Evolutionary conservation across 2,113 vertebrate genomes (phyloP), one percentile per base, ranked within the genome.

Genomic region (Donacobius atricapilla): DNA sequence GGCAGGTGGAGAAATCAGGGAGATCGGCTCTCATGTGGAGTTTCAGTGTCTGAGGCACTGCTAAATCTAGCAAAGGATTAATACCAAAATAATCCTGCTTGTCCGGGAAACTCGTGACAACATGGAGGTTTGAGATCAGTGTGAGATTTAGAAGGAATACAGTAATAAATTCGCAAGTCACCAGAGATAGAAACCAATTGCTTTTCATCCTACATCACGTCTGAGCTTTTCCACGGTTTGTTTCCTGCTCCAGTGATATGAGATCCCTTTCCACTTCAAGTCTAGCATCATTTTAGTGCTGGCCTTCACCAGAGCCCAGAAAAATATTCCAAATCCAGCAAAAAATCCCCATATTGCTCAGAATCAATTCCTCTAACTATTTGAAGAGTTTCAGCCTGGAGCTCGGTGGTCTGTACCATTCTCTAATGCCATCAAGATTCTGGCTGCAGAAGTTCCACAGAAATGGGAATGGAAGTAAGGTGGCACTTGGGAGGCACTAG

Each of bases 31-130:
- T 80, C 51, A 47, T 65, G 72, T 3, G 2, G 76, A 73, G 69
- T 70, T 84, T 64, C 53, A 75, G 61, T 13, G 1, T 82, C 78
- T 53, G 66, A 91, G 64, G 60, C 68, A 37, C 82, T 40, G 85
- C 85, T 94, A 88, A 90, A 89, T 83, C 86, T 87, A 89, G 69
- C 2, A 0, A 13, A 75, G 88, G 83, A 93, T 94, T 96, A 94
- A 65, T 90, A 83, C 83, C 76, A 64, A 88, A 94, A 88, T 96
- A 94, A 95, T 94, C 87, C 87, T 91, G 35, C 89, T 91, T 81
- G 92, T 93, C 71, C 82, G 77, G 90, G 88, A 87, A 93, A 60
- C 85, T 57, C 2, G 1, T 90, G 94, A 93, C 92, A 83, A 31
- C 65, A 1, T 39, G 80, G 53, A 72, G 64, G 51, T 63, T 93